Evolutionary conservation across 2,888 invertebrate species (phyloP), one percentile per base, ranked within the genome.

Genomic region (Linnaemya vulpina): DNA sequence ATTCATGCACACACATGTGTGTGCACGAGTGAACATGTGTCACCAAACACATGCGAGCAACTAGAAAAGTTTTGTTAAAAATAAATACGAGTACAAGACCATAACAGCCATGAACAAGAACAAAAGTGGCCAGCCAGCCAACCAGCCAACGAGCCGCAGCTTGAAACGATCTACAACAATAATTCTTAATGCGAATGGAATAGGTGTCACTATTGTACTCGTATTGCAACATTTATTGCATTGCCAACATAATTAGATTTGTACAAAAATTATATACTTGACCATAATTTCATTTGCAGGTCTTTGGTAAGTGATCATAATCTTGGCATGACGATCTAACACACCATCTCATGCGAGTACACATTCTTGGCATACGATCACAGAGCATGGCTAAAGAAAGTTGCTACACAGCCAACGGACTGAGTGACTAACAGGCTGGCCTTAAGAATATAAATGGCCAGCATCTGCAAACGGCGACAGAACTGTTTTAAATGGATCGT

Each of bases 241-340:
- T 82, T 85, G 70, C 75, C 65, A 85, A 62, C 78, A 85, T 85
- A 82, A 85, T 85, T 85, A 85, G 85, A 85, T 85, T 82, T 85
- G 63, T 58, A 78, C 63, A 81, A 81, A 76, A 63, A 51, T 58
- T 67, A 60, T 74, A 58, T n/a, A 58, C 73, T 74, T 80, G 80
- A 74, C 80, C 80, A 80, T 80, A 74, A 80, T 74, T 80, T 60
- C 22, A 73, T 67, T 60, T 78, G 46, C 20, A 38, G 53, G 40
- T 15, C 65, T 49, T 0, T n/a, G 30, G 30, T 49, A 65, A 60
- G 51, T 22, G 49, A 77, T 68, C 51, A 43, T 75, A 63, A 80
- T 77, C 76, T 76, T 80, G 73, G 75, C 80, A 84, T 83, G 76
- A 73, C 67, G 78, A 83, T 84, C 76, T 67, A 70, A 75, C 75